Percentiles rank a stretch among this genome's conserved stretches.
These are phyloP conservation scores for Cyphomyrus discorhynchus DNA, from an alignment of 2,113 vertebrate species.

Conservation along the genomic window DNA sequence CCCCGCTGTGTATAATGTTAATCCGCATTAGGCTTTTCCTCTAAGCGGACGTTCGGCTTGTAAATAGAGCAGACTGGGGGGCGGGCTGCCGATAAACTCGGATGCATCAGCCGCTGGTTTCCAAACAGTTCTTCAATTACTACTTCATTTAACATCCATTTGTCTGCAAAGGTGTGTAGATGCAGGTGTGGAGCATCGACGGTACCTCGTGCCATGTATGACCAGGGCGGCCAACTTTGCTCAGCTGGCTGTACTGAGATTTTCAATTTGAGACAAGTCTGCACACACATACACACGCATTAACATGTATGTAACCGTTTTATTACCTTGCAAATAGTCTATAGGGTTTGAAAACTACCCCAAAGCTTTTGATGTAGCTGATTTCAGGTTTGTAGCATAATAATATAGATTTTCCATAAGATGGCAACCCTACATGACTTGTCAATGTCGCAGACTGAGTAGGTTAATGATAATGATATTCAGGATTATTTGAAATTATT, in stretches of 20 bases:
- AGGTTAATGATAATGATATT: not conserved
- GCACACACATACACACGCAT: not conserved
- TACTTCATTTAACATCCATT: not conserved
- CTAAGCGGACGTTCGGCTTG: not conserved
- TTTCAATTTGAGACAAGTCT: not conserved
- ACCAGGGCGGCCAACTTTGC: not conserved
- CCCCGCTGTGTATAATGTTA: not conserved
- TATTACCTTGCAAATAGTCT: not conserved
- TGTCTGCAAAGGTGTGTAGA: not conserved
- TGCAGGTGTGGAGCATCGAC: not conserved
- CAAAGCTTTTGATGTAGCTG: not conserved
- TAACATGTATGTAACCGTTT: not conserved
- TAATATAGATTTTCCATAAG: not conserved
- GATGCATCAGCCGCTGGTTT: not conserved
- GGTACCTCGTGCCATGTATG: not conserved
- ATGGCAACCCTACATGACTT: not conserved
- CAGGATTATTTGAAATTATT: not conserved
- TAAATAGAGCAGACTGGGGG: not conserved
- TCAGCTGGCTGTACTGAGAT: not conserved
- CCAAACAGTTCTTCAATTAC: not conserved
- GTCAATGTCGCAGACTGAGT: not conserved
- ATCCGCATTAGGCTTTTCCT: not conserved
- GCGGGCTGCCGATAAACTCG: not conserved
- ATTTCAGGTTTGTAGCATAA: not conserved
- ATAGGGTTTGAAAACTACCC: not conserved